A percentile compares a stretch with the other conserved stretches of the same genome.
Evolutionary conservation across 1,140 invertebrate species (phyloP).

Genomic region (Anastrepha obliqua): DNA sequence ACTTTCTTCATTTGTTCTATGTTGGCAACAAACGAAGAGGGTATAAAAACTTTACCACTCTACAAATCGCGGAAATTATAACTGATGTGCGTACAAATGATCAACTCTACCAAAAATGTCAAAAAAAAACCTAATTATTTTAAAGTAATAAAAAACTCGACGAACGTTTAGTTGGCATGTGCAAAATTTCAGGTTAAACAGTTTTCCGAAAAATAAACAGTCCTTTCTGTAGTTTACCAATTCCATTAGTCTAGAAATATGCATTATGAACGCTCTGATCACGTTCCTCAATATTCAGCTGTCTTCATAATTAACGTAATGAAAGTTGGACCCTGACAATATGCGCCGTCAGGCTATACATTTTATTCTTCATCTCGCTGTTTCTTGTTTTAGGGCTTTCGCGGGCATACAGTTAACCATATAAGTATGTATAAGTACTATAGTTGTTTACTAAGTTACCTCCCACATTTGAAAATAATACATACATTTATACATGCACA

Average conservation of each 20-base stretch:
- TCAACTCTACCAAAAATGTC: conserved; percentile 11
- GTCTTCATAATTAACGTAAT: background rate
- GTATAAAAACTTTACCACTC: conserved; percentile 18
- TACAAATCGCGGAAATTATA: background rate
- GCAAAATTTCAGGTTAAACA: background rate
- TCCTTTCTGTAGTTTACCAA: background rate
- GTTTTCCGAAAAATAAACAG: background rate
- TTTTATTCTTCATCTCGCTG: too few relatives aligned
- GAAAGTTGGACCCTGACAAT: background rate
- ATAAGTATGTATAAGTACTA: too few relatives aligned
- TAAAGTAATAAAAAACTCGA: background rate
- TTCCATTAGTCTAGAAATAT: background rate
- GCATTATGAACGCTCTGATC: background rate
- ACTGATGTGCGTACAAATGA: background rate
- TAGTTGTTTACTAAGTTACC: too few relatives aligned
- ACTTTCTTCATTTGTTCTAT: conserved; percentile 5
- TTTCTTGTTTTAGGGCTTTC: too few relatives aligned
- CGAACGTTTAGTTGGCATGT: background rate
- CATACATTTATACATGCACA: too few relatives aligned
- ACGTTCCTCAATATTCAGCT: background rate
- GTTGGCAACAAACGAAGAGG: conserved; percentile 11
- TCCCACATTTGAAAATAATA: too few relatives aligned
- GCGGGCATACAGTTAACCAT: too few relatives aligned
- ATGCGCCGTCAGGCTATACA: background rate
- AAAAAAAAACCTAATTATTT: background rate